Evolutionary conservation across 2,888 invertebrate species (phyloP).

Genomic region (Conistra vaccinii): DNA sequence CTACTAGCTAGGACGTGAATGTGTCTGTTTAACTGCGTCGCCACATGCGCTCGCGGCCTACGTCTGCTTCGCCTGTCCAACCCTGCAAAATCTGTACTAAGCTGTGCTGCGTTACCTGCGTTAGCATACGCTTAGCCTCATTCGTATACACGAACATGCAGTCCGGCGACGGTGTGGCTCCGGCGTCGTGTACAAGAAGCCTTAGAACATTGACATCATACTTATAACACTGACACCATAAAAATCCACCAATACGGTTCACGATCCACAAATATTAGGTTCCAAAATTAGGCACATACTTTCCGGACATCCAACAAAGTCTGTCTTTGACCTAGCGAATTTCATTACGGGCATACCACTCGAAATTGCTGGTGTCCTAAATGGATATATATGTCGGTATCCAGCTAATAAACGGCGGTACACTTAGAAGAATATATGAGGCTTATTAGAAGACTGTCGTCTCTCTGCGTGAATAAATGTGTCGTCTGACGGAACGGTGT

Average conservation of each 20-base stretch:
- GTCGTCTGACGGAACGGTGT: neutral
- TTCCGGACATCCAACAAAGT: slow-evolving; percentile 12
- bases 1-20: too few relatives aligned
- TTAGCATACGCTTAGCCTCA: too few relatives aligned
- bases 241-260: slow-evolving; percentile 5
- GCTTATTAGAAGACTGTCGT: slow-evolving; percentile 29
- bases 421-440: slow-evolving; percentile 45
- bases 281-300: slow-evolving; percentile 26
- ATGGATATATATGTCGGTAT: slow-evolving; percentile 60
- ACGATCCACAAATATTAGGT: slow-evolving; percentile 37
- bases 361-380: slow-evolving; percentile 46
- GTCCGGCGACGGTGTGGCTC: too few relatives aligned
- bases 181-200: too few relatives aligned
- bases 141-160: too few relatives aligned
- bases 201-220: neutral
- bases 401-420: slow-evolving; percentile 62
- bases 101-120: too few relatives aligned
- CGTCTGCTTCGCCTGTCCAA: too few relatives aligned
- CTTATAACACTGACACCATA: neutral
- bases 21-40: too few relatives aligned
- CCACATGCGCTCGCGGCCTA: too few relatives aligned
- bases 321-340: slow-evolving; percentile 32
- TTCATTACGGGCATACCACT: slow-evolving; percentile 69
- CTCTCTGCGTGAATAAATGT: slow-evolving; percentile 22
- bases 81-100: too few relatives aligned